Base-by-base conservation (phyloP, 2,888 invertebrate genomes). In the Cephonodes hylas region DNA sequence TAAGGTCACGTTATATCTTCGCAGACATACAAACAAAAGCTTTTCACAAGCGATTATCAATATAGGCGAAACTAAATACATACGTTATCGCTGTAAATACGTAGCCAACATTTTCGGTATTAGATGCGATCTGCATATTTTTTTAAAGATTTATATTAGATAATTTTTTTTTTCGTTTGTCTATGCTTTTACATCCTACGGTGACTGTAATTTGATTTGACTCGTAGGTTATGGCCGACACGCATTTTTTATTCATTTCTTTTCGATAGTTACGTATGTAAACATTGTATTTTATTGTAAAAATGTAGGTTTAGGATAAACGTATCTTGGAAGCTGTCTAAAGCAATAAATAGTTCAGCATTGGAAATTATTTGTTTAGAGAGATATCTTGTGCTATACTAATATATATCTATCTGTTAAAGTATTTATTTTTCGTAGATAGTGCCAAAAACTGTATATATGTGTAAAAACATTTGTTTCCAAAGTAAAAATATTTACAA, bases 381-480 rank as follows among this genome's bases (percentile, higher is more conserved):
- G 20, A 58, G 2, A 38, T 34, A 20, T 22, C 34, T 27, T 23
- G 23, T 31, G 15, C 13, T 18, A 23, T 34, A 46, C 0, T 45
- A 45, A 31, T 31, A 15, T 46, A 44, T 44, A 27, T 58, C 60
- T 66, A 60, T 63, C 45, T 69, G 63, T 68, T 61, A 31, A 62
- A 60, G 38, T 69, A 68, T 69, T 62, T 70, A 68, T 60, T 38
- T 42, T 74, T 71, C 68, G 66, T 74, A 74, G 68, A 66, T 74
- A 75, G 80, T 83, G 83, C 80, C 82, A 83, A 84, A 81, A 73
- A 76, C 67, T 68, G 65, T 63, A 66, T 66, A 63, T 44, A 58
- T 69, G 53, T 69, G 27, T 60, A 57, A 60, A 56, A 61, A 64
- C 58, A 61, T 61, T 42, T 61, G 58, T 64, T 53, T 67, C 59